Evolutionary conservation across 2,113 vertebrate species (phyloP).

Genomic region (Zosterops hypoxanthus): DNA sequence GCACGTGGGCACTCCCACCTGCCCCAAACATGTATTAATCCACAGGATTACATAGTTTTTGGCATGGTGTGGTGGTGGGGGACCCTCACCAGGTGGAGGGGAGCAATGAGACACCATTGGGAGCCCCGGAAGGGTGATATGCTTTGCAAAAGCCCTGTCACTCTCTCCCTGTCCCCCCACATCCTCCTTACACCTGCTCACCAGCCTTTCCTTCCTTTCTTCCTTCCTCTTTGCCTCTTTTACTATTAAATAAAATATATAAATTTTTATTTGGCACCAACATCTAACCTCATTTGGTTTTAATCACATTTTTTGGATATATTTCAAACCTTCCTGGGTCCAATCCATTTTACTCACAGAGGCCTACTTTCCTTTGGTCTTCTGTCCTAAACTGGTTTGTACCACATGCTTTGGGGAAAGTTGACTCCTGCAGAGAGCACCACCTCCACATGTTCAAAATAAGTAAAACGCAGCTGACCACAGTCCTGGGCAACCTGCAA

Average conservation of each 20-base stretch:
- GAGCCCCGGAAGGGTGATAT: neutral
- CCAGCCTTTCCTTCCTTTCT: no score
- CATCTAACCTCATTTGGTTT: neutral
- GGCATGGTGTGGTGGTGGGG: rapidly evolving
- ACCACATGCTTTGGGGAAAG: neutral
- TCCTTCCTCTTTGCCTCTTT: no score
- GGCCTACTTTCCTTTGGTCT: neutral
- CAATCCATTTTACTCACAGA: neutral
- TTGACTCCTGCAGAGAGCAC: neutral
- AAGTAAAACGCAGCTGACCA: neutral
- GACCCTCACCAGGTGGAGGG: neutral
- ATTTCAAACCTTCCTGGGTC: neutral
- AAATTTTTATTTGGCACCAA: neutral
- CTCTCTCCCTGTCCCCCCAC: no score
- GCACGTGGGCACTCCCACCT: neutral
- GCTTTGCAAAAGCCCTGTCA: neutral
- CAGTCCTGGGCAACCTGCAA: neutral
- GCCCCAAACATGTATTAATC: neutral
- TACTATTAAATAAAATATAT: neutral
- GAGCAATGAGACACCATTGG: neutral
- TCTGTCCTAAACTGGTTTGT: neutral
- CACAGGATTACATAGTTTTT: neutral
- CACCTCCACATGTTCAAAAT: neutral
- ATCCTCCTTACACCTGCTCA: no score
- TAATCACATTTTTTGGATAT: neutral